Conservation (phyloP, 2,113 vertebrate genomes). For the Malurus cyaneus region DNA sequence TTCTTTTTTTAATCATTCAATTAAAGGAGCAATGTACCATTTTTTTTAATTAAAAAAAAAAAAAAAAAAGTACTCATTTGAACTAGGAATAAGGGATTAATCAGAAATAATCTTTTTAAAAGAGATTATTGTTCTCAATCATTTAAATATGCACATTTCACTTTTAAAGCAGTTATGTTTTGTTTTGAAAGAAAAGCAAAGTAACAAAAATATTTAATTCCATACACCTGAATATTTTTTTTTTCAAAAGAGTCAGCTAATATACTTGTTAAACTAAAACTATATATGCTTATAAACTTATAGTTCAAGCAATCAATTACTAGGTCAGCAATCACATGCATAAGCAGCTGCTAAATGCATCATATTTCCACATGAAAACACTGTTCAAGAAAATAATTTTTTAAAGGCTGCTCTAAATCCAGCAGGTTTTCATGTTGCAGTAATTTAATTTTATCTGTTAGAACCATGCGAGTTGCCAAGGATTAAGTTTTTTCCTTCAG, state of each 20-base stretch:
- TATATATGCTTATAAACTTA: background rate
- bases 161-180: background rate
- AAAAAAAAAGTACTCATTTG: background rate
- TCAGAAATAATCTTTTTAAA: background rate
- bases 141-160: background rate
- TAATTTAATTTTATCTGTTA: slow-evolving; percentile 38
- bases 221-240: background rate
- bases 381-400: background rate
- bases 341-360: background rate
- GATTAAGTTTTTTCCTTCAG: slow-evolving; percentile 19
- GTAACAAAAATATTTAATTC: background rate
- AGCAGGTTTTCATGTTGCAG: background rate
- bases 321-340: background rate
- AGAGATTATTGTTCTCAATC: background rate
- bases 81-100: background rate
- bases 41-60: too few relatives aligned
- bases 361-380: background rate
- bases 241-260: background rate
- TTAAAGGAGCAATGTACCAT: background rate
- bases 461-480: background rate
- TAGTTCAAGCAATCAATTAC: background rate
- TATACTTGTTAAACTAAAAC: background rate
- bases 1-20: background rate
- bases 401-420: background rate
- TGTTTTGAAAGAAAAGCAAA: background rate